Conservation (phyloP, 1,140 invertebrate genomes). For the Thrips palmi region DNA sequence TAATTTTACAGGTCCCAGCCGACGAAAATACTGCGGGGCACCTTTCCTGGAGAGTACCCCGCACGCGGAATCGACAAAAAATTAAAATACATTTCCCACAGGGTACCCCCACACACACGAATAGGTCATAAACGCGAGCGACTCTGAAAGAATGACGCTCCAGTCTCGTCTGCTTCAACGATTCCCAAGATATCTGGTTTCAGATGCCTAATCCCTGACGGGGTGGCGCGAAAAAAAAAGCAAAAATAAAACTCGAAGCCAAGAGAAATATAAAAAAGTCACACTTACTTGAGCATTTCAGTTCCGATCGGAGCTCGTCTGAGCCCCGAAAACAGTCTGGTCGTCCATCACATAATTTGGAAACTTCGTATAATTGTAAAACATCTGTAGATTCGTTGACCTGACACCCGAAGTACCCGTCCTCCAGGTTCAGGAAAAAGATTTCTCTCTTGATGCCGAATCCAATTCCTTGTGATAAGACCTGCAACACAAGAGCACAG, state of each 20-base stretch:
- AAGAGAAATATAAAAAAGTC: slow-evolving; percentile 2
- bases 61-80: too few species aligned
- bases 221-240: slow-evolving; percentile 3
- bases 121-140: too few species aligned
- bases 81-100: too few species aligned
- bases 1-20: too few species aligned
- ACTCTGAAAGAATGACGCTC: too few species aligned
- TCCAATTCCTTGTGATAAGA: slow-evolving; percentile 52
- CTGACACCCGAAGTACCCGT: slow-evolving; percentile 93
- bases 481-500: slow-evolving; percentile 33
- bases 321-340: slow-evolving; percentile 80
- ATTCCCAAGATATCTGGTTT: too few species aligned
- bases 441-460: slow-evolving; percentile 72
- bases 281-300: slow-evolving; percentile 81
- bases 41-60: too few species aligned
- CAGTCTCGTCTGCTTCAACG: too few species aligned
- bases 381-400: slow-evolving; percentile 89
- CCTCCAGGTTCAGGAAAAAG: slow-evolving; percentile 91
- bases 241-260: not conserved
- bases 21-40: too few species aligned
- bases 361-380: slow-evolving; percentile 84
- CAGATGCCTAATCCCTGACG: too few species aligned
- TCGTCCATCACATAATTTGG: slow-evolving; percentile 78
- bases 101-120: too few species aligned
- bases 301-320: slow-evolving; percentile 70